Evolutionary conservation across 2,797 vertebrate species (phyloP).

Genomic region (Leptatherina wallacei): DNA sequence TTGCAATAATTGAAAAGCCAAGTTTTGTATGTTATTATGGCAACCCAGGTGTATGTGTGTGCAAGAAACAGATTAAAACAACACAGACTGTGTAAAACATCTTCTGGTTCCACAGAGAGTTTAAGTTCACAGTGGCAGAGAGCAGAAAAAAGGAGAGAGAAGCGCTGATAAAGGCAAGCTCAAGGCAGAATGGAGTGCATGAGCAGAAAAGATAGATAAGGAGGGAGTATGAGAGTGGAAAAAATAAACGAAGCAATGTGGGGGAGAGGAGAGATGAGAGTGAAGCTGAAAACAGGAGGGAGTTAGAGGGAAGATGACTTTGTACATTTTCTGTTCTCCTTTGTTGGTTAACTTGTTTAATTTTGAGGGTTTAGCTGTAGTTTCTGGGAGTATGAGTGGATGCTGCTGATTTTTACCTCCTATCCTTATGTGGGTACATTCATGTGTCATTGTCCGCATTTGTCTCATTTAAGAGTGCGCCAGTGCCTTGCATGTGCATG

Average conservation of each 20-base stretch:
- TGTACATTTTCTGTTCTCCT: slow-evolving; percentile 54
- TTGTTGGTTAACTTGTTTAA: slow-evolving; percentile 62
- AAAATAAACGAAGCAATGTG: slow-evolving; percentile 17
- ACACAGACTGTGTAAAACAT: slow-evolving; percentile 58
- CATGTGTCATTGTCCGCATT: slow-evolving; percentile 19
- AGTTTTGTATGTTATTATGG: slow-evolving; percentile 43
- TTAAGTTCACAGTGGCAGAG: slow-evolving; percentile 68
- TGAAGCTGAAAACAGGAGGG: slow-evolving; percentile 51
- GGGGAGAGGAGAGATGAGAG: slow-evolving; percentile 48
- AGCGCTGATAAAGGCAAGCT: slow-evolving; percentile 60
- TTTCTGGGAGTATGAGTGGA: slow-evolving; percentile 28
- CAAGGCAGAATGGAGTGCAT: slow-evolving; percentile 60
- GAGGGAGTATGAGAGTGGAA: slow-evolving; percentile 38
- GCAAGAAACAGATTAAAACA: slow-evolving; percentile 55
- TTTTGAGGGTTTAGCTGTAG: slow-evolving; percentile 49
- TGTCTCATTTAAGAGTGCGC: neutral
- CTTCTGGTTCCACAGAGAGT: slow-evolving; percentile 62
- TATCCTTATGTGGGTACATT: slow-evolving; percentile 1
- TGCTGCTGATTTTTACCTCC: slow-evolving; percentile 28
- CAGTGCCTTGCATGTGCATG: slow-evolving; percentile 1
- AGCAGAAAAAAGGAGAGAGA: slow-evolving; percentile 38
- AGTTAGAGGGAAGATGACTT: slow-evolving; percentile 62
- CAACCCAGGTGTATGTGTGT: slow-evolving; percentile 44
- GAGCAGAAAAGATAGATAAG: slow-evolving; percentile 60
- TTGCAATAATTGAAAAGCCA: slow-evolving; percentile 26